Conservation (phyloP, 2,888 invertebrate species). For the Mythimna ferrago region DNA sequence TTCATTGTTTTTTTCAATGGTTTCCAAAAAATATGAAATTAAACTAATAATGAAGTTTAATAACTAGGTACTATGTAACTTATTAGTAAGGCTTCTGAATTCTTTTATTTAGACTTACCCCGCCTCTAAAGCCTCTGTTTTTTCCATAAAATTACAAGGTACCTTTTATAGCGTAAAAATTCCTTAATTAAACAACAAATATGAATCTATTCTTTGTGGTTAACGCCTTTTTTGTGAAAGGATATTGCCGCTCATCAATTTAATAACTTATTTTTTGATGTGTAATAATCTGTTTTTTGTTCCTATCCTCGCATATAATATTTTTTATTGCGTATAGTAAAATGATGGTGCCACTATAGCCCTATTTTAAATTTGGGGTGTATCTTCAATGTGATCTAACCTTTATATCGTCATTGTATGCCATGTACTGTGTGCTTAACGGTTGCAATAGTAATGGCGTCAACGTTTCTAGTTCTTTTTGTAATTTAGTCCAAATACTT, state of each 20-base stretch:
- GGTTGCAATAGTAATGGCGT: not conserved
- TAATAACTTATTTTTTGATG: conserved; percentile 82
- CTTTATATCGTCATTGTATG: conserved; percentile 17
- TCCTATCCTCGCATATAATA: conserved; percentile 51
- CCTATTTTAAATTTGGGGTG: conserved; percentile 30
- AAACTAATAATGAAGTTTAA: conserved; percentile 16
- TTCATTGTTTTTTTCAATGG: not conserved
- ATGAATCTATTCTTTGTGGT: conserved; percentile 82
- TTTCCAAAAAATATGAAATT: not conserved
- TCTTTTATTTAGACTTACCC: conserved; percentile 69
- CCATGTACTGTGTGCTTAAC: not conserved
- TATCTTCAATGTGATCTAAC: conserved; percentile 14
- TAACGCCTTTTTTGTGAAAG: conserved; percentile 85
- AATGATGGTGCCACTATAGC: conserved; percentile 48
- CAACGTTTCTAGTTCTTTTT: not conserved
- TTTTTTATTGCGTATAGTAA: conserved; percentile 59
- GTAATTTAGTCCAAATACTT: not conserved
- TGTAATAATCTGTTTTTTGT: conserved; percentile 78
- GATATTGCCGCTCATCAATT: conserved; percentile 85
- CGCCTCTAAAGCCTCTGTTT: conserved; percentile 61
- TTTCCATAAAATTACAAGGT: conserved; percentile 73
- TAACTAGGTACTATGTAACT: conserved; percentile 44
- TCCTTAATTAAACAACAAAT: conserved; percentile 87
- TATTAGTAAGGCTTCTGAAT: conserved; percentile 75
- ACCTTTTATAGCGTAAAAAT: conserved; percentile 86